Base-by-base conservation (phyloP, 1,140 invertebrate species). In the Paraescarpia echinospica region DNA sequence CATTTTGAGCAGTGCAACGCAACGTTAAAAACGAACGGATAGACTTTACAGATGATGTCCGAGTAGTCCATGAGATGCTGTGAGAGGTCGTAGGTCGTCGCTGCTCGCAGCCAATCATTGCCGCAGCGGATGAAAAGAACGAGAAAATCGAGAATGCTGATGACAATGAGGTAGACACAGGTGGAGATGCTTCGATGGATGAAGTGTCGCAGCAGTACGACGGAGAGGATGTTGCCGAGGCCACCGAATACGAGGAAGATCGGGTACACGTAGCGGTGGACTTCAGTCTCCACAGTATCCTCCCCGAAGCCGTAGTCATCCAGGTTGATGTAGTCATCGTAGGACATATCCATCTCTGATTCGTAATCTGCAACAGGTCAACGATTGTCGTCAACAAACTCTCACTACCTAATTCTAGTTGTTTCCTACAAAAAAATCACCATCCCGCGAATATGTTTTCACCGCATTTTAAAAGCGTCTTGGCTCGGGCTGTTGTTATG, bases 31-130 rank as follows among this genome's bases (percentile, higher is more conserved):
- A 94, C 90, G 93, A 96, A 96, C 9, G 94, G 93, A 91, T 95
- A 95, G 12, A 95, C 95, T 94, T 95, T 95, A 92, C 95, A 96
- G 9, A 95, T 94, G 27, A 95, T 94, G 90, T 95, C 94, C 14
- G 95, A 95, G 14, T 94, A 93, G 33, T 94, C 89, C 48, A 95
- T 93, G 34, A 96, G 94, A 33, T 93, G 33, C 22, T 91, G 33
- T 90, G 94, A 95, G 9, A 96, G 93, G 90, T 94, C 94, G 9
- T 92, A 89, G 31, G 92, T 91, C 35, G 92, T 90, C 0, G 95
- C 35, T 33, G 92, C 35, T 0, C 41, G 41, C 90, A 94, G 93
- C 95, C 95, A 96, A 18, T 93, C 93, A 90, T 96, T 95, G 51
- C 95, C 94, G 92, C 95, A 96, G 48, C 95, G 93, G 18, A 95